These are phyloP conservation scores for Channa maculata DNA, from an alignment of 2,113 vertebrate genomes.

Conservation along the genomic window DNA sequence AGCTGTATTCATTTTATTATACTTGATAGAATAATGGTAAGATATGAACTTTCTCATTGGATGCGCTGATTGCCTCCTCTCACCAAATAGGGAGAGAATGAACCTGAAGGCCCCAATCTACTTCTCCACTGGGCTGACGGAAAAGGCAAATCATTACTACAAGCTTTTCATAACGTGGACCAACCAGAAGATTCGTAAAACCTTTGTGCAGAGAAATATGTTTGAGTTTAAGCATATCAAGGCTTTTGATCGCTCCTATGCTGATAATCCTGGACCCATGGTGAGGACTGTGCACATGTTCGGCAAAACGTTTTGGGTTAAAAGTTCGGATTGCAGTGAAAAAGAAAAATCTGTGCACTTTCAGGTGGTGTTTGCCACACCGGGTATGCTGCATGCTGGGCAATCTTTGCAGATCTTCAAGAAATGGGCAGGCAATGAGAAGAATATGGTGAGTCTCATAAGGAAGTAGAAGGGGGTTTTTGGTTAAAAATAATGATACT, in stretches of 20 bases:
- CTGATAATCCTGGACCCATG: constrained; percentile 97
- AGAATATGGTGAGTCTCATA: constrained; percentile 91
- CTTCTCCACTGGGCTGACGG: constrained; percentile 96
- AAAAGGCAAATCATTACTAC: constrained; percentile 99
- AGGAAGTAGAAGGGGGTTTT: not conserved
- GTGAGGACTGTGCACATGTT: constrained; percentile 66
- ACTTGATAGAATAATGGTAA: constrained; percentile 6
- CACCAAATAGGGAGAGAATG: constrained; percentile 92
- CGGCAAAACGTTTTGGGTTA: too few species aligned
- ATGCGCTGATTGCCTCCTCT: constrained; percentile 8
- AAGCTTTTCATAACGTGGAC: constrained; percentile 99
- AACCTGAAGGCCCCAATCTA: constrained; percentile 98
- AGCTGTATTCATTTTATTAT: not conserved
- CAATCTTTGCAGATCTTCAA: constrained; percentile 98
- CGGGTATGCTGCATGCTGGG: constrained; percentile 97
- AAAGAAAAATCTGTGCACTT: not conserved
- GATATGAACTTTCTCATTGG: not conserved
- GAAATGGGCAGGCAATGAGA: constrained; percentile 98
- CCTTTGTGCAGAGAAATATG: constrained; percentile 99
- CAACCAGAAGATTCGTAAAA: constrained; percentile 98
- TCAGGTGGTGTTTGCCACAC: constrained; percentile 97
- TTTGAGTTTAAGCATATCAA: constrained; percentile 99
- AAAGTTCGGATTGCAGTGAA: not conserved
- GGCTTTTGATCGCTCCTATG: constrained; percentile 93
- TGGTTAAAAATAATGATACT: not conserved